phyloP scores from a whole-genome alignment of 2,888 invertebrate genomes.

The Hemistola chrysoprasaria region DNA sequence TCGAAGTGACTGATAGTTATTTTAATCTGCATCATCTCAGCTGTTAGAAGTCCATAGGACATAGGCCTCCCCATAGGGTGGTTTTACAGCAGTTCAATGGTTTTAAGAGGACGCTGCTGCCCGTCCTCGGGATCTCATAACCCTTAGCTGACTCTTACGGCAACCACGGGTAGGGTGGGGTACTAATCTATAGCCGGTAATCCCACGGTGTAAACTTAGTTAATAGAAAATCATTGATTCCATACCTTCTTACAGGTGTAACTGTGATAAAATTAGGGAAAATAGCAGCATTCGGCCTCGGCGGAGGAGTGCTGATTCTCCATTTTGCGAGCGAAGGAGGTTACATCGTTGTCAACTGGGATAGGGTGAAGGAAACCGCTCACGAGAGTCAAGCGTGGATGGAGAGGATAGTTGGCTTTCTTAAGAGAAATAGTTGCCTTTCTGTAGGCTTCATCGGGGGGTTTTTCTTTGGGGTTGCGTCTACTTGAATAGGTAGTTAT shows the following conservation, averaged over 20 bases:
- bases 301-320: slow-evolving; percentile 92
- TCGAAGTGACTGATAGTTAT: too few species aligned
- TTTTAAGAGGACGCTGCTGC: too few species aligned
- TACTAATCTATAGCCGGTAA: too few species aligned
- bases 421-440: slow-evolving; percentile 85
- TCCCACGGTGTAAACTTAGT: too few species aligned
- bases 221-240: too few species aligned
- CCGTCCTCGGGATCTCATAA: too few species aligned
- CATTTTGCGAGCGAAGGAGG: slow-evolving; percentile 95
- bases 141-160: too few species aligned
- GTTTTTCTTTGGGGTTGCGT: slow-evolving; percentile 91
- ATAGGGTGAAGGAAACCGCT: slow-evolving; percentile 87
- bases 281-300: slow-evolving; percentile 92
- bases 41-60: too few species aligned
- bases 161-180: too few species aligned
- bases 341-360: slow-evolving; percentile 95
- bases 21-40: too few species aligned
- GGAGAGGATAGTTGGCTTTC: slow-evolving; percentile 84
- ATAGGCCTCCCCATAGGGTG: too few species aligned
- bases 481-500: slow-evolving; percentile 54
- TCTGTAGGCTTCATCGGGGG: slow-evolving; percentile 92
- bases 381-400: slow-evolving; percentile 88
- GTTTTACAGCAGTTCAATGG: too few species aligned
- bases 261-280: slow-evolving; percentile 92
- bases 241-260: slow-evolving; percentile 88